Percentiles rank a stretch among this genome's conserved stretches.
Evolutionary conservation across 2,797 vertebrate genomes (phyloP).

Genomic region (Hirundo rustica): DNA sequence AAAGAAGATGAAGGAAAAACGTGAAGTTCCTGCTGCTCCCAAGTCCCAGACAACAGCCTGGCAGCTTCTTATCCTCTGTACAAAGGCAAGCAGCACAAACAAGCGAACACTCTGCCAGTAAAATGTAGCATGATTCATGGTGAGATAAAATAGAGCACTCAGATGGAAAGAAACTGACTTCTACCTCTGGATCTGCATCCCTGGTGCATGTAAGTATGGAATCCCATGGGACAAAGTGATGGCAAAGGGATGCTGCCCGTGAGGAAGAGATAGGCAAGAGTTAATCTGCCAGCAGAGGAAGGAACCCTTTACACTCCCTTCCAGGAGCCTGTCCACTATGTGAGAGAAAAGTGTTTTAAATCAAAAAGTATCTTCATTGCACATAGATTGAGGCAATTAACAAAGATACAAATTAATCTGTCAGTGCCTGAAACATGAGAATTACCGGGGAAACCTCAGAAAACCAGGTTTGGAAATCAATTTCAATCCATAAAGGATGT

Average conservation of each 20-base stretch:
- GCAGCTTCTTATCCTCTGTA: not conserved
- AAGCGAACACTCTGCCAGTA: not conserved
- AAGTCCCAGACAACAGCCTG: not conserved
- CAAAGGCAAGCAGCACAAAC: not conserved
- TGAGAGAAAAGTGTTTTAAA: not conserved
- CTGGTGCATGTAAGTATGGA: fast-evolving
- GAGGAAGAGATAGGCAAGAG: not conserved
- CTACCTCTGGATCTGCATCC: not conserved
- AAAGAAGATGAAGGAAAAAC: not conserved
- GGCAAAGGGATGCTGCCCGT: not conserved
- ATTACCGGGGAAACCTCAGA: not conserved
- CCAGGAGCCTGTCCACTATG: not conserved
- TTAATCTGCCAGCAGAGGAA: not conserved
- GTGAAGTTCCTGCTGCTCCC: not conserved
- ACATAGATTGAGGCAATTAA: not conserved
- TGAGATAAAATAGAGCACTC: not conserved
- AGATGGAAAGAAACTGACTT: not conserved
- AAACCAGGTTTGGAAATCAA: not conserved
- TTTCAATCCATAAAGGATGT: not conserved
- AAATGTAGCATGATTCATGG: not conserved
- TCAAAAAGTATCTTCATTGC: not conserved
- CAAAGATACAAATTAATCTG: not conserved
- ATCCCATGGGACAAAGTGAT: not conserved
- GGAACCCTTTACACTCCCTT: not conserved
- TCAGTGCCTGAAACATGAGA: not conserved